Evolutionary conservation across 2,888 invertebrate species (phyloP).

Genomic region (Chrysolina oricalcia): DNA sequence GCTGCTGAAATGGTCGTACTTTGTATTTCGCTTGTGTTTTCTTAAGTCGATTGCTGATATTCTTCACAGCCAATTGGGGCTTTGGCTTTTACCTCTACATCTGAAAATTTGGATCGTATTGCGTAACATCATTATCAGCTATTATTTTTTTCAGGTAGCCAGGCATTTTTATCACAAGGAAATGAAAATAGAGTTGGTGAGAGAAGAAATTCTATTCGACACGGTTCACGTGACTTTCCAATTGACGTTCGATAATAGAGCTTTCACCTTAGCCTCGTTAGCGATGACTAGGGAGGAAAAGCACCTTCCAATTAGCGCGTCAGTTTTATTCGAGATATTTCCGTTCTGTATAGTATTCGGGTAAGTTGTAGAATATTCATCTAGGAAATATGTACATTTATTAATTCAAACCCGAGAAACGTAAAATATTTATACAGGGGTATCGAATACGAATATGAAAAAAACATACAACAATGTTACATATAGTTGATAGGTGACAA

Average conservation of each 20-base stretch:
- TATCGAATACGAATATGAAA: no score
- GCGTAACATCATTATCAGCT: not conserved
- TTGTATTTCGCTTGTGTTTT: no score
- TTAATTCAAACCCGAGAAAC: no score
- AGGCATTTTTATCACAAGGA: slow-evolving; percentile 96
- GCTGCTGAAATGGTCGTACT: no score
- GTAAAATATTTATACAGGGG: no score
- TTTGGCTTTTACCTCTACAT: no score
- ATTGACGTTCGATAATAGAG: slow-evolving; percentile 94
- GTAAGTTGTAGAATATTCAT: slow-evolving; percentile 73
- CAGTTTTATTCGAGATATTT: slow-evolving; percentile 95
- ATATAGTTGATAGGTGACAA: no score
- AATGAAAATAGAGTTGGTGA: slow-evolving; percentile 91
- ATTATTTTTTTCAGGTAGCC: slow-evolving; percentile 79
- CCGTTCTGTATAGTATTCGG: slow-evolving; percentile 98
- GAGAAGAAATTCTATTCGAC: slow-evolving; percentile 90
- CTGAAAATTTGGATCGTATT: no score
- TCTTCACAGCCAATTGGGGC: no score
- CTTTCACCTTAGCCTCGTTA: slow-evolving; percentile 87
- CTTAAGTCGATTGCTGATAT: no score
- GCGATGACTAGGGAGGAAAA: slow-evolving; percentile 92
- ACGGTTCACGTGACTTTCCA: slow-evolving; percentile 96
- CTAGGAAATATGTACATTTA: not conserved
- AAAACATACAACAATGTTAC: no score
- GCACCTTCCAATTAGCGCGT: slow-evolving; percentile 90